Base-by-base conservation (phyloP, 1,140 invertebrate genomes). In the Chironomus striatipennis region DNA sequence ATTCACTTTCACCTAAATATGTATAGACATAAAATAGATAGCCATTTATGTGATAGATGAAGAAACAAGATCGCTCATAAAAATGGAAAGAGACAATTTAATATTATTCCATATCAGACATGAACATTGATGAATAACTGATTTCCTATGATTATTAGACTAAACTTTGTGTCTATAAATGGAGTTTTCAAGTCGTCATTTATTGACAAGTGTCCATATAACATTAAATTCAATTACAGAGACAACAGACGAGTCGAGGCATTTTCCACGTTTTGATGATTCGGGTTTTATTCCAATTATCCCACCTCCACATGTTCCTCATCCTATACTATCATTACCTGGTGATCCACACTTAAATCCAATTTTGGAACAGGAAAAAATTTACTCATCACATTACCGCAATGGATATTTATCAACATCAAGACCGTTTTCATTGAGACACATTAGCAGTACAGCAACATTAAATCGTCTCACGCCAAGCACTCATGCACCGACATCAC, bases 191-290 rank as follows among this genome's bases (percentile, higher is more conserved):
- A 57, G 12, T 57, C n/a, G 47, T 34, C 24, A 34, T 34, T 34
- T 34, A 57, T 57, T 57, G 47, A 57, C 47, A 57, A 57, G 47
- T 57, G 47, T 57, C 47, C n/a, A n/a, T 70, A 9, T 70, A 18
- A 18, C 20, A 2, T 67, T 17, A n/a, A n/a, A 9, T 20, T 18
- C n/a, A 15, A 67, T 67, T 67, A 18, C 17, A 70, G 18, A 57
- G 65, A 17, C 24, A 34, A 7, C 65, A 6, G 18, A 20, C 18
- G 65, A 20, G 18, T 70, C 65, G 65, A 70, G 18, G 18, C 65
- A 70, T 20, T 57, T 57, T 57, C 47, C 12, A n/a, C 12, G 15
- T 1, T 57, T 57, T 15, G 20, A 20, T 20, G 20, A 70, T 20
- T 70, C 65, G 5, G 65, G 18, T 12, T 70, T 70, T 12, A 17